Percentiles rank a stretch among this genome's conserved stretches.
phyloP scores from a whole-genome alignment of 2,113 vertebrate genomes.

The Psittacula cyanocephala region DNA sequence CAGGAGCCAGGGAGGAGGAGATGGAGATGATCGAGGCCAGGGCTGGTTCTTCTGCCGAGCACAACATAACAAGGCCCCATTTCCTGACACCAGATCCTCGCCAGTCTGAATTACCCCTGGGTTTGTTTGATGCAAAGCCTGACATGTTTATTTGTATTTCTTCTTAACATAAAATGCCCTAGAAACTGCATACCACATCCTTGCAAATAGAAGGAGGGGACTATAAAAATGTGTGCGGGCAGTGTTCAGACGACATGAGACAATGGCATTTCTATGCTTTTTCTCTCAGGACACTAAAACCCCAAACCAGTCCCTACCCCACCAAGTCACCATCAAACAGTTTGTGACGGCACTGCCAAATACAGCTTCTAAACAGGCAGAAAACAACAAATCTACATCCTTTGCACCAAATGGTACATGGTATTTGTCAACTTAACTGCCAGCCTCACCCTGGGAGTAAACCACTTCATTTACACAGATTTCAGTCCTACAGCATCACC shows the following conservation, averaged over 20 bases:
- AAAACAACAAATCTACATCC: not conserved
- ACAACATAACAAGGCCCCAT: not conserved
- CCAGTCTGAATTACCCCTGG: not conserved
- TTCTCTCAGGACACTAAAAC: not conserved
- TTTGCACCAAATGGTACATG: not conserved
- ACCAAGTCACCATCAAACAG: not conserved
- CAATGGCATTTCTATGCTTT: not conserved
- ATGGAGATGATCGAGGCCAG: not conserved
- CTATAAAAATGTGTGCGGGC: not conserved
- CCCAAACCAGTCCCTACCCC: not conserved
- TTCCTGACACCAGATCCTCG: slow-evolving; percentile 12
- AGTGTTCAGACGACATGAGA: not conserved
- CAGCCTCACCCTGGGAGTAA: not conserved
- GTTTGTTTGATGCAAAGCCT: slow-evolving; percentile 19
- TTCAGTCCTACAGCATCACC: not conserved
- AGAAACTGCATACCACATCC: slow-evolving; percentile 37
- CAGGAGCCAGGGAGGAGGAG: not conserved
- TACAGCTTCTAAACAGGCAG: not conserved
- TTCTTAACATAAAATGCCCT: not conserved
- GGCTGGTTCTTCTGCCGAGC: not conserved
- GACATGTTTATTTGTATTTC: slow-evolving; percentile 11
- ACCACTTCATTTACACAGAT: not conserved
- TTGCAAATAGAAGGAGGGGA: not conserved
- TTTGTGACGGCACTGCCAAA: not conserved
- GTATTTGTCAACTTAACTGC: not conserved